phyloP scores from a whole-genome alignment of 2,113 vertebrate genomes.

The Tragelaphus buxtoni region DNA sequence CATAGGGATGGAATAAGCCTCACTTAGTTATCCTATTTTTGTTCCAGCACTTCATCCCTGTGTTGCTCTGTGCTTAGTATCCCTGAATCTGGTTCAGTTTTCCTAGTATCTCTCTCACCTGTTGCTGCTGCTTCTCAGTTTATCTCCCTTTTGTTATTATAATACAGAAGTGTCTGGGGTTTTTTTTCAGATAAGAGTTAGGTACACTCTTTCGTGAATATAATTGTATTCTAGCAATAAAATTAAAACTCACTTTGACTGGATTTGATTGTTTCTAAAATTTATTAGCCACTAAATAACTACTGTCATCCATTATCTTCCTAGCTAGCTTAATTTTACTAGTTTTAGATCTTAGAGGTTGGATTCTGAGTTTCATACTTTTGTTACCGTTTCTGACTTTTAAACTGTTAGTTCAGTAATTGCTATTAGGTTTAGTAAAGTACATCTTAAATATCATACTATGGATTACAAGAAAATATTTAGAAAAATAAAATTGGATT shows the following conservation, averaged over 20 bases:
- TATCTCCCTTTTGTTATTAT: not conserved
- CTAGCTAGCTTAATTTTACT: not conserved
- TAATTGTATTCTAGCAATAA: not conserved
- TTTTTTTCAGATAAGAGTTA: not conserved
- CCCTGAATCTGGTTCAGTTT: not conserved
- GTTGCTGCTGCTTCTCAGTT: conserved; percentile 7
- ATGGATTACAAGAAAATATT: not conserved
- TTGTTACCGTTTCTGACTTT: not conserved
- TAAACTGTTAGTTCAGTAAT: not conserved
- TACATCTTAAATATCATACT: conserved; percentile 2
- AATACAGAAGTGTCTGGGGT: not conserved
- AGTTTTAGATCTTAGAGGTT: not conserved
- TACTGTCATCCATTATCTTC: not conserved
- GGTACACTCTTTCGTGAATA: not conserved
- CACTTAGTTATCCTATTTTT: not conserved
- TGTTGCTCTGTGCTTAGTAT: not conserved
- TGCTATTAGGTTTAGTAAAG: not conserved
- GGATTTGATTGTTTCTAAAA: conserved; percentile 20
- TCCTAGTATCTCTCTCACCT: not conserved
- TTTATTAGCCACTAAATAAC: conserved; percentile 3
- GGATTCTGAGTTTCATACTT: not conserved
- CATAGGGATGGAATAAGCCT: not conserved
- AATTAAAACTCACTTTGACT: conserved; percentile 29
- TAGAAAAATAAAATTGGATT: conserved; percentile 30
- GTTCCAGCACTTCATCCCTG: not conserved